These are phyloP conservation scores for Empis stercorea DNA, from an alignment of 2,888 invertebrate genomes.

Conservation along the genomic window DNA sequence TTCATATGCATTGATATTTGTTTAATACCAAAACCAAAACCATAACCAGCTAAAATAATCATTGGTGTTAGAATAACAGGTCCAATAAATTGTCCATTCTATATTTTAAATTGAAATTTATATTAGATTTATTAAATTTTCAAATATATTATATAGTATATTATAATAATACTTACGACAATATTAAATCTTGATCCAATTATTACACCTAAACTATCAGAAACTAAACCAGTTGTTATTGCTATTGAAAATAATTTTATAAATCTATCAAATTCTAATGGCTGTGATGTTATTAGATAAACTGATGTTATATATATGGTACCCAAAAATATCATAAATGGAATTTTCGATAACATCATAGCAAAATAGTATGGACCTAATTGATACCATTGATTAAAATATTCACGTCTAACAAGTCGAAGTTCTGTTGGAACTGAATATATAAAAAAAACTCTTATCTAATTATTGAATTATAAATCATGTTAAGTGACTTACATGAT, in stretches of 20 bases:
- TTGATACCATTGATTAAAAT: conserved; percentile 77
- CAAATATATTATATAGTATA: too few relatives aligned
- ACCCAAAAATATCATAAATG: conserved; percentile 54
- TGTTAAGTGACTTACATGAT: conserved; percentile 56
- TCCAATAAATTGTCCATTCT: conserved; percentile 84
- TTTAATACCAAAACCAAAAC: conserved; percentile 64
- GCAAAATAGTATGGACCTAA: conserved; percentile 68
- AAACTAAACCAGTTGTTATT: conserved; percentile 57
- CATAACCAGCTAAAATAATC: conserved; percentile 75
- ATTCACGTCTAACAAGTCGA: conserved; percentile 62
- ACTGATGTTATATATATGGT: conserved; percentile 55
- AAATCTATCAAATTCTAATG: conserved; percentile 53
- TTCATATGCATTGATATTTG: conserved; percentile 59
- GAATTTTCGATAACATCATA: conserved; percentile 55
- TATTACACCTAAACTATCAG: conserved; percentile 64
- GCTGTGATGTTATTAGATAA: conserved; percentile 63
- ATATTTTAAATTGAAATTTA: conserved; percentile 20
- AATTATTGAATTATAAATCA: too few relatives aligned
- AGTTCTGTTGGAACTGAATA: conserved; percentile 70
- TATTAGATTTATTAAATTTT: background rate
- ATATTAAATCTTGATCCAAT: conserved; percentile 62
- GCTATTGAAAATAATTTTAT: conserved; percentile 57
- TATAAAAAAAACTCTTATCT: conserved; percentile 16
- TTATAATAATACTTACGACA: conserved; percentile 55
- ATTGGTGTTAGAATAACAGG: conserved; percentile 77